Base-by-base conservation (phyloP, 2,113 vertebrate genomes). In the Tachuris rubrigastra region DNA sequence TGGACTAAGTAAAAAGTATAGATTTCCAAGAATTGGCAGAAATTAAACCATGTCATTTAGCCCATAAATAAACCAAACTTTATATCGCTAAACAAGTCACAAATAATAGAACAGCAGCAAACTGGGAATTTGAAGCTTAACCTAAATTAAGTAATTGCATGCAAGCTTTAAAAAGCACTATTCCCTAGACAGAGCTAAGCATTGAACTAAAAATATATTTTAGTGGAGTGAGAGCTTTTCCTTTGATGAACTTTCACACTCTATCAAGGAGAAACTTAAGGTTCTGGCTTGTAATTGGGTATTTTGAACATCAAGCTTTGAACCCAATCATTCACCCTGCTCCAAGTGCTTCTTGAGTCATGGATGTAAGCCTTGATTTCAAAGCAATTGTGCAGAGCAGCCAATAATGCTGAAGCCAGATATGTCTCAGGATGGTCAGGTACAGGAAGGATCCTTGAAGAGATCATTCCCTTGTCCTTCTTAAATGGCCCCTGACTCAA, bases 71-170 rank as follows among this genome's bases (percentile, higher is more conserved):
- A 96, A 89, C 66, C 47, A 73, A 95, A 96, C 74, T 93, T 96
- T 90, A 87, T 86, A 81, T 90, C 77, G 92, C 93, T 93, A 93
- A 91, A 95, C 92, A 95, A 96, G 83, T 80, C 13, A 7, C 82
- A 92, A 93, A 93, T 96, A 96, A 97, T 87, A 96, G 87, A 96
- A 95, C 71, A 92, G 93, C 80, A 94, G 88, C 75, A 90, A 93
- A 92, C 62, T 92, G 84, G 93, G 90, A 95, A 96, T 96, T 93
- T 89, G 71, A 90, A 90, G 83, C 84, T 93, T 87, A 95, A 91
- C 83, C 89, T 95, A 96, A 95, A 96, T 95, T 91, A 96, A 95
- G 85, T 95, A 96, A 94, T 95, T 96, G 83, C 92, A 92, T 87
- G 80, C 80, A 78, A 91, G 90, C 90, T 96, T 94, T 92, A 93